Base-by-base conservation (phyloP, 1,140 invertebrate genomes). In the Calliopsis andreniformis region DNA sequence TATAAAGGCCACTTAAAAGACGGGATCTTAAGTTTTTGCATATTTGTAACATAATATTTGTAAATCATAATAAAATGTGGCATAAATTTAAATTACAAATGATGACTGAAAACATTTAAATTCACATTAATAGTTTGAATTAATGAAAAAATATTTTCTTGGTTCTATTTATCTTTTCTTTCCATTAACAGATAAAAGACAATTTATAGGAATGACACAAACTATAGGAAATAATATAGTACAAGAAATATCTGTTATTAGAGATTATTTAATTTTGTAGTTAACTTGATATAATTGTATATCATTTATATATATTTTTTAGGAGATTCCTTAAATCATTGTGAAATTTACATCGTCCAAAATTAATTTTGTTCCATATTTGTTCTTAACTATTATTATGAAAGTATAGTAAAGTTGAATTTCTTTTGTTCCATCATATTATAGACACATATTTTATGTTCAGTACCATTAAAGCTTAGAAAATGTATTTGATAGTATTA, bases 1-100 rank as follows among this genome's bases (percentile, higher is more conserved):
- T 70, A 72, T 32, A 69, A 84, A 84, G 81, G 81, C 73, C 81
- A 79, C 83, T 85, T 43, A 79, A 82, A 84, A 76, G 76, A 81
- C 39, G 62, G 71, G 70, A 76, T 76, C 42, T 71, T 82, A 63
- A 72, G 53, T 69, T 63, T 55, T 71, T 61, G 35, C 62, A 64
- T 53, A 72, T 53, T 55, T 47, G 10, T 49, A 77, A 77, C 43
- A 47, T 1, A 68, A 66, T 42, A 35, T 39, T 23, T 32, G 1
- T 39, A 35, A 53, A 66, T 47, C 18, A 25, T 25, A 8, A 8
- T 58, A 43, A 63, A 58, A 28, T 62, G 18, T 8, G 28, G 39
- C 42, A 49, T 49, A 49, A 76, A 32, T 42, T 18, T 6, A 49
- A 45, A 56, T 67, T 6, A n/a, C 25, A 56, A 42, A 30, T 72